Percentiles rank a stretch among this genome's conserved stretches.
phyloP scores from a whole-genome alignment of 2,797 vertebrate genomes.

The Chaetodon trifasciatus region DNA sequence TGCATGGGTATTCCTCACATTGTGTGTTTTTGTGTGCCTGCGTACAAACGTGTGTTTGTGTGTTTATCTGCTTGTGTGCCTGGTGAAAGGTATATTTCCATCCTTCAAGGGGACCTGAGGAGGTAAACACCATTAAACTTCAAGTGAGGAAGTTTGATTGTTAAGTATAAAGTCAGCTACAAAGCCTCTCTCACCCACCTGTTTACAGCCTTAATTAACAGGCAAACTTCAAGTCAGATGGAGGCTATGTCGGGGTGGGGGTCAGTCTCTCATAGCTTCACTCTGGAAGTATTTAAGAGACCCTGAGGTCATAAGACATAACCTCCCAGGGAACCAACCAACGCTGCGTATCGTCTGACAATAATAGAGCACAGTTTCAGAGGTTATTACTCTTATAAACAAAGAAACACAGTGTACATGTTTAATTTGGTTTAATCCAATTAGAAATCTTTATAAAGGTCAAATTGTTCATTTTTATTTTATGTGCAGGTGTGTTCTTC shows the following conservation, averaged over 20 bases:
- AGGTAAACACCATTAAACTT: conserved; percentile 65
- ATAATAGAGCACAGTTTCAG: conserved; percentile 30
- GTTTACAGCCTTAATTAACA: conserved; percentile 84
- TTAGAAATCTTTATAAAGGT: conserved; percentile 31
- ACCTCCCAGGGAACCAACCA: conserved; percentile 46
- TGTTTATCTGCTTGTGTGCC: conserved; percentile 37
- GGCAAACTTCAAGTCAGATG: conserved; percentile 78
- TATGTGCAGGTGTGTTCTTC: conserved; percentile 36
- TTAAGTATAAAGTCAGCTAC: conserved; percentile 68
- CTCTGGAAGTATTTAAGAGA: conserved; percentile 70
- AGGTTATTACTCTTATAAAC: conserved; percentile 41
- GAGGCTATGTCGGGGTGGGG: conserved; percentile 61
- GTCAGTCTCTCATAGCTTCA: conserved; percentile 63
- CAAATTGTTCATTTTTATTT: conserved; percentile 22
- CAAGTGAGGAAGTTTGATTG: conserved; percentile 61
- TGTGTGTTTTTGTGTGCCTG: conserved; percentile 15
- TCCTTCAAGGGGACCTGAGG: conserved; percentile 46
- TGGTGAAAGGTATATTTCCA: conserved; percentile 44
- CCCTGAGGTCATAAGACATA: conserved; percentile 51
- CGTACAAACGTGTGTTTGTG: conserved; percentile 11
- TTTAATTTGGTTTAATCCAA: conserved; percentile 16
- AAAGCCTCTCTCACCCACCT: conserved; percentile 74
- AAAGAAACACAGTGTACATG: conserved; percentile 3
- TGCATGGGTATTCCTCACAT: conserved; percentile 31
- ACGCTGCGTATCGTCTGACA: conserved; percentile 39